Evolutionary conservation across 2,113 vertebrate genomes (phyloP).

Genomic region (Onychorhynchus coronatus): DNA sequence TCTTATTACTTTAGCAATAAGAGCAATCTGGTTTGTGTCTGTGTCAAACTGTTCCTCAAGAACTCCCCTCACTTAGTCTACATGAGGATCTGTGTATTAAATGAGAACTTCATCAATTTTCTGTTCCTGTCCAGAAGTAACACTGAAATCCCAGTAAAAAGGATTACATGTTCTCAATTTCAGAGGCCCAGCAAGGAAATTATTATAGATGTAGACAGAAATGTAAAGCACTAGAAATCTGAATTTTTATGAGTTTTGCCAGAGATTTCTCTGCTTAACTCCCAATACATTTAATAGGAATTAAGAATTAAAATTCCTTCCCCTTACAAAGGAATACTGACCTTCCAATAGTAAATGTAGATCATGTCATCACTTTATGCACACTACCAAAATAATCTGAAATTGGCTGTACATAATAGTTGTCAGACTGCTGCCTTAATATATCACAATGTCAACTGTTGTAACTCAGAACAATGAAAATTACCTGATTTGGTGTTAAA

Average conservation of each 20-base stretch:
- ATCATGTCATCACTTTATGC: background rate
- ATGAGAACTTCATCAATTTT: background rate
- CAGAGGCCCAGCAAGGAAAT: conserved; percentile 32
- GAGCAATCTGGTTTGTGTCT: background rate
- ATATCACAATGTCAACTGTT: background rate
- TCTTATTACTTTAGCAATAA: background rate
- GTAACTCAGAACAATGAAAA: background rate
- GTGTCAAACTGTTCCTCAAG: background rate
- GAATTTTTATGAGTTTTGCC: conserved; percentile 36
- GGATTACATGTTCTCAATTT: conserved; percentile 42
- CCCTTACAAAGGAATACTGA: background rate
- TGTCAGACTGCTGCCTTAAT: background rate
- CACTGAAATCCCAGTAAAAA: conserved; percentile 47
- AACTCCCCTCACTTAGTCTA: background rate
- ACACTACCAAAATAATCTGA: background rate
- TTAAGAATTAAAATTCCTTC: conserved; percentile 24
- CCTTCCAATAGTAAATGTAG: background rate
- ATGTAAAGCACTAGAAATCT: conserved; percentile 21
- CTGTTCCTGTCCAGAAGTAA: conserved; percentile 1
- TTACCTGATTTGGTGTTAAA: background rate
- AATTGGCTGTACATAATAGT: background rate
- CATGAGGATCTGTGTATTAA: background rate
- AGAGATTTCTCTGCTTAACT: conserved; percentile 46
- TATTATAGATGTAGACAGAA: conserved; percentile 41
- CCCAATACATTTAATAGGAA: conserved; percentile 16